phyloP scores from a whole-genome alignment of 2,113 vertebrate species.

The Pollimyrus isidori region DNA sequence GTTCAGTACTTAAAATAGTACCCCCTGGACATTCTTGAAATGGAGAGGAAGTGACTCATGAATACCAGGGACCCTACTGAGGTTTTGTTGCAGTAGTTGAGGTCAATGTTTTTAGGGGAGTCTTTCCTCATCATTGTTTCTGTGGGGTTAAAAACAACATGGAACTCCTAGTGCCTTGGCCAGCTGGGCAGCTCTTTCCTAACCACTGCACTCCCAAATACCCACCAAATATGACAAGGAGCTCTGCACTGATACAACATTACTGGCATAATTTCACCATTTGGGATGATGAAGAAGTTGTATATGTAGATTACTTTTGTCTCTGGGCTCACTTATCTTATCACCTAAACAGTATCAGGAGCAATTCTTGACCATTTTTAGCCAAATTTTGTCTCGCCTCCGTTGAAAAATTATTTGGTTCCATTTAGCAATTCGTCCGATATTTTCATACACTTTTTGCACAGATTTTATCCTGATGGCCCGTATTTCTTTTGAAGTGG shows the following conservation, averaged over 20 bases:
- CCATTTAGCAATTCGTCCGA: not conserved
- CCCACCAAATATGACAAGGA: not conserved
- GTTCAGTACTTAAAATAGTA: constrained; percentile 33
- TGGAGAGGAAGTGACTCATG: constrained; percentile 33
- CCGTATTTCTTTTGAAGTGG: not conserved
- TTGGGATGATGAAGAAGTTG: not conserved
- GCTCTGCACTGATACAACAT: not conserved
- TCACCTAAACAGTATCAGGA: not conserved
- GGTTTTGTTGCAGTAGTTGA: constrained; percentile 28
- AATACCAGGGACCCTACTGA: constrained; percentile 39
- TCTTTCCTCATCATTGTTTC: constrained; percentile 11
- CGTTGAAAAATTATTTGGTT: not conserved
- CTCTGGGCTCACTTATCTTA: not conserved
- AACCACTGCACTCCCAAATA: not conserved
- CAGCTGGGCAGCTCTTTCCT: not conserved
- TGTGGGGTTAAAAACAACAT: constrained; percentile 3
- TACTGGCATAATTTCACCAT: not conserved
- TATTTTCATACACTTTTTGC: not conserved
- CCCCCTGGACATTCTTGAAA: constrained; percentile 36
- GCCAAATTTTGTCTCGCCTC: not conserved
- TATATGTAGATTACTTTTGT: not conserved
- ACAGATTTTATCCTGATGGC: not conserved
- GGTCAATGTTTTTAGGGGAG: constrained; percentile 12
- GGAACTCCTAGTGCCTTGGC: not conserved
- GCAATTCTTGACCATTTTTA: not conserved